These are phyloP conservation scores for Amphibalanus amphitrite DNA, from an alignment of 1,140 invertebrate species.

Conservation along the genomic window DNA sequence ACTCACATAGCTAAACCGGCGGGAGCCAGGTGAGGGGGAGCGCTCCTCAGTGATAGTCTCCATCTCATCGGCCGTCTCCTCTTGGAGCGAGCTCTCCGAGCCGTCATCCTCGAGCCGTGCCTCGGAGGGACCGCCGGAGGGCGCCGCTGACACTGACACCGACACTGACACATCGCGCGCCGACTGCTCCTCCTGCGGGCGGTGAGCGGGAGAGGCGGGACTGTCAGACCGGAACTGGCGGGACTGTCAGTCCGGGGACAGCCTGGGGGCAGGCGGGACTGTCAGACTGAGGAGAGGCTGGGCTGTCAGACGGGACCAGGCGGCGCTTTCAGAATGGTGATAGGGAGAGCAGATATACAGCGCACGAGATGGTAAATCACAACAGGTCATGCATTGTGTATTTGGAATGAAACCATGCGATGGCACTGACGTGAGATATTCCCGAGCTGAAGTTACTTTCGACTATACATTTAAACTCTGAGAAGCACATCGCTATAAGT, in stretches of 20 bases:
- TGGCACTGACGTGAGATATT: no score
- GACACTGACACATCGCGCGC: neutral
- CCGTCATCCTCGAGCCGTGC: neutral
- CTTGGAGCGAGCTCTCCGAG: neutral
- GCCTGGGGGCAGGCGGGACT: neutral
- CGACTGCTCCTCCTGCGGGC: neutral
- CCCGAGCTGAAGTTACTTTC: no score
- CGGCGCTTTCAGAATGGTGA: no score
- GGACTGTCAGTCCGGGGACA: neutral
- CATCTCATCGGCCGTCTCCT: neutral
- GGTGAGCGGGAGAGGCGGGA: no score
- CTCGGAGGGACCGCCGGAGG: neutral
- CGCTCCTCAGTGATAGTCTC: neutral
- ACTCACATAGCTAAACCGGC: neutral
- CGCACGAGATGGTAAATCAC: no score
- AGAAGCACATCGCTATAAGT: no score
- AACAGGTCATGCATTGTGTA: no score
- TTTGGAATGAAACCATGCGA: no score
- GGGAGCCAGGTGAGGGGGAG: neutral
- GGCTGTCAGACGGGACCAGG: neutral
- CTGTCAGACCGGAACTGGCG: no score
- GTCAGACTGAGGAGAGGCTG: neutral
- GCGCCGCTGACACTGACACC: neutral
- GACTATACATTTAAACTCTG: no score
- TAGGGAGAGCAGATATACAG: no score